Conservation (phyloP, 2,888 invertebrate genomes). For the Diplazon laetatorius region DNA sequence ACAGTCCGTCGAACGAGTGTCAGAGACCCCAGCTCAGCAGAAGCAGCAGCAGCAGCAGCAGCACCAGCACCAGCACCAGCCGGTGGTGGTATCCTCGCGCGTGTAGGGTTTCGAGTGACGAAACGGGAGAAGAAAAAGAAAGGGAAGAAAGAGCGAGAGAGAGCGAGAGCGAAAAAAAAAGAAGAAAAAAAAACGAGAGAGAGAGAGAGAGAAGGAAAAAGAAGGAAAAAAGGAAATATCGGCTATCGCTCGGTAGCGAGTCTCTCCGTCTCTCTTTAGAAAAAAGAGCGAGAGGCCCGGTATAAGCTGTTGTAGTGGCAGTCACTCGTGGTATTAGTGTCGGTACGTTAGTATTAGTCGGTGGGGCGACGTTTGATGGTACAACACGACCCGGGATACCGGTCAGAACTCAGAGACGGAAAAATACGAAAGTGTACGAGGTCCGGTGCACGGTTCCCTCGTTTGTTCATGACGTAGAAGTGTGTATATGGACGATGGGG, state of each 20-base stretch:
- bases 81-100: slow-evolving; percentile 44
- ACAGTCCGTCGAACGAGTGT: slow-evolving; percentile 18
- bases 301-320: not conserved
- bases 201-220: slow-evolving; percentile 3
- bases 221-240: slow-evolving; percentile 18
- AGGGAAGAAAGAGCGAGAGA: not conserved
- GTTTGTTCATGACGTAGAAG: slow-evolving; percentile 58
- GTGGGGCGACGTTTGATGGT: slow-evolving; percentile 35
- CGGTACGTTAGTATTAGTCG: not conserved
- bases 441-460: slow-evolving; percentile 55
- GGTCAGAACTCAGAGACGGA: slow-evolving; percentile 59
- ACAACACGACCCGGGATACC: slow-evolving; percentile 44
- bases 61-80: slow-evolving; percentile 78
- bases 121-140: not conserved
- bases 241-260: slow-evolving; percentile 11
- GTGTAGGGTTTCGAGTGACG: slow-evolving; percentile 11
- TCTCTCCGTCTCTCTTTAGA: no score
- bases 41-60: slow-evolving; percentile 67
- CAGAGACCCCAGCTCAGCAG: slow-evolving; percentile 13
- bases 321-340: not conserved
- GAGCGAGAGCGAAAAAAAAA: slow-evolving; percentile 9
- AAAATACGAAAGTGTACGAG: slow-evolving; percentile 59
- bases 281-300: not conserved
- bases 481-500: slow-evolving; percentile 34
- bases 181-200: not conserved